Evolutionary conservation across 1,140 invertebrate genomes (phyloP), one percentile per base, ranked within the genome.

Genomic region (Homarus americanus): DNA sequence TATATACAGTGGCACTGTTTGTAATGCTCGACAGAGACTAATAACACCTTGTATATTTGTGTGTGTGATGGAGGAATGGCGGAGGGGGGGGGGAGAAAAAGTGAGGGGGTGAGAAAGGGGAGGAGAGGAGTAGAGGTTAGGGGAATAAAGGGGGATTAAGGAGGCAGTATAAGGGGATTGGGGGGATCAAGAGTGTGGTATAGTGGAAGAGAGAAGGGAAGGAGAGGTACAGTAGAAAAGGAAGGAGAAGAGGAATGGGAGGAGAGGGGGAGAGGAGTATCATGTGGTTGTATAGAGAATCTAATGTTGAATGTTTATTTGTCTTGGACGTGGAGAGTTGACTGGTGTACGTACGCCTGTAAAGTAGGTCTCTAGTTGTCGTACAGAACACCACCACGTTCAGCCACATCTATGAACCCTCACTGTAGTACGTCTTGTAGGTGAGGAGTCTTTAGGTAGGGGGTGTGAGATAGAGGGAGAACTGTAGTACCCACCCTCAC

Each of bases 261-360:
- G 34, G 72, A 32, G n/a, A 36, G 32, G 72, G 72, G 34, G 72
- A 75, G 72, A 75, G n/a, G n/a, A n/a, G n/a, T n/a, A n/a, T n/a
- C n/a, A n/a, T n/a, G n/a, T n/a, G n/a, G n/a, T n/a, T n/a, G n/a
- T n/a, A n/a, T n/a, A n/a, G n/a, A n/a, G n/a, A n/a, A n/a, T n/a
- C n/a, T n/a, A n/a, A n/a, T n/a, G n/a, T n/a, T n/a, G n/a, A n/a
- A n/a, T n/a, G n/a, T n/a, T n/a, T n/a, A n/a, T n/a, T n/a, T n/a
- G n/a, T n/a, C n/a, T n/a, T n/a, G n/a, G n/a, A n/a, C n/a, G n/a
- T n/a, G n/a, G n/a, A n/a, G n/a, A n/a, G n/a, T n/a, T n/a, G n/a
- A n/a, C n/a, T n/a, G n/a, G n/a, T n/a, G n/a, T n/a, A n/a, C n/a
- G n/a, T n/a, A n/a, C n/a, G n/a, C n/a, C n/a, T n/a, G n/a, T n/a